phyloP scores from a whole-genome alignment of 2,888 invertebrate genomes.

The Gandaritis pyraliata region DNA sequence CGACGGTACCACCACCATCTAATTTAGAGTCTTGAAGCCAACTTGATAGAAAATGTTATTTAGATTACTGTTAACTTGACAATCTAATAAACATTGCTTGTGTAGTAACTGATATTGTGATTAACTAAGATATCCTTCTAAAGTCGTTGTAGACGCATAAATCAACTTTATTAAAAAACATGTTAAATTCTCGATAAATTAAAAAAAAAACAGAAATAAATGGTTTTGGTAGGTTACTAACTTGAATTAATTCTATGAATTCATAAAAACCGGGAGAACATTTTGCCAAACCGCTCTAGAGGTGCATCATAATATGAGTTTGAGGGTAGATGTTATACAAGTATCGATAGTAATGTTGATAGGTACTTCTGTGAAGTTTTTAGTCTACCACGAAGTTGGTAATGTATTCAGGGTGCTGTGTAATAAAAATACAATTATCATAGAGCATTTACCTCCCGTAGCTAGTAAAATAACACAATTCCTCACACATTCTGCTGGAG shows the following conservation, averaged over 20 bases:
- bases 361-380: too few relatives aligned
- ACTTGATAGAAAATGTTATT: constrained; percentile 20
- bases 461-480: constrained; percentile 21
- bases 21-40: constrained; percentile 45
- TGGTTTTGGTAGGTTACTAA: too few relatives aligned
- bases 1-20: constrained; percentile 42
- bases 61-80: constrained; percentile 3
- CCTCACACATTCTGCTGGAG: constrained; percentile 11
- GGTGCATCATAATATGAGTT: too few relatives aligned
- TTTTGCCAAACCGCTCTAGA: too few relatives aligned
- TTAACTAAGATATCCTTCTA: background rate
- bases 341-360: too few relatives aligned
- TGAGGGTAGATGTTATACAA: too few relatives aligned
- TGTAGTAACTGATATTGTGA: background rate
- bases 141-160: background rate
- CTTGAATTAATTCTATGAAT: too few relatives aligned
- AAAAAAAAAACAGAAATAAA: too few relatives aligned
- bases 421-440: constrained; percentile 7
- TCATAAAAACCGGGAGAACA: too few relatives aligned
- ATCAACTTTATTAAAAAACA: background rate
- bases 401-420: background rate
- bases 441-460: constrained; percentile 4
- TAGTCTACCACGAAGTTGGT: background rate
- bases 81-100: background rate
- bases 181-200: too few relatives aligned